A percentile compares a stretch with the other conserved stretches of the same genome.
These are phyloP conservation scores for Hypsibius dujardini DNA, from an alignment of 1,140 invertebrate genomes.

Conservation along the genomic window DNA sequence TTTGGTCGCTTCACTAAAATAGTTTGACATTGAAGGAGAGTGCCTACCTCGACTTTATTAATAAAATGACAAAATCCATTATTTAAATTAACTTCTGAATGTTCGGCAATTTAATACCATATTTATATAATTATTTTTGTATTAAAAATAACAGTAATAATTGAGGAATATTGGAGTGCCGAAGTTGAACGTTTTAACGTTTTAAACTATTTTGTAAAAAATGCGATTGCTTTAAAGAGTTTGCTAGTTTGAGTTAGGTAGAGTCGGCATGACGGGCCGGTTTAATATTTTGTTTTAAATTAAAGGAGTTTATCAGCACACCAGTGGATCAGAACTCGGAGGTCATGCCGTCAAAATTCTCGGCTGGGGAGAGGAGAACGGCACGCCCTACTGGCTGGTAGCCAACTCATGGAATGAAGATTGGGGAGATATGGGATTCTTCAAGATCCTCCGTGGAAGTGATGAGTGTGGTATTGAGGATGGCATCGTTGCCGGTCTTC, in stretches of 20 bases:
- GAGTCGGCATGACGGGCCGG: too few species aligned
- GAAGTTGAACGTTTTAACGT: too few species aligned
- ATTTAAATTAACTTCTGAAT: too few species aligned
- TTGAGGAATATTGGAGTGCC: not conserved
- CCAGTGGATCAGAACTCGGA: conserved; percentile 50
- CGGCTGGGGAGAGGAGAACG: conserved; percentile 65
- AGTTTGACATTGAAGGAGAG: too few species aligned
- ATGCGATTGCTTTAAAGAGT: too few species aligned
- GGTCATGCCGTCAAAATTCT: conserved; percentile 76
- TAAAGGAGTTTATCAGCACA: conserved; percentile 64
- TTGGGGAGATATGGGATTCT: conserved; percentile 61
- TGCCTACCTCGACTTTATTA: too few species aligned
- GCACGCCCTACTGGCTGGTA: conserved; percentile 65
- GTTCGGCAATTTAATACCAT: too few species aligned
- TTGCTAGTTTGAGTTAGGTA: too few species aligned
- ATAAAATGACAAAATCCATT: too few species aligned
- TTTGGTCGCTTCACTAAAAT: too few species aligned
- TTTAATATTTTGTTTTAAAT: conserved; percentile 19
- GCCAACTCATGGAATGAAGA: conserved; percentile 83
- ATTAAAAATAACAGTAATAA: conserved; percentile 21
- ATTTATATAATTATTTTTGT: not conserved
- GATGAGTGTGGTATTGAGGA: conserved; percentile 75
- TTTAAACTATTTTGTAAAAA: too few species aligned
- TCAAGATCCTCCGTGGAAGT: conserved; percentile 66
- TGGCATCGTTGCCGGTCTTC: conserved; percentile 54